A percentile compares a stretch with the other conserved stretches of the same genome.
Conservation (phyloP, 2,888 invertebrate genomes). For the Spodoptera littoralis region DNA sequence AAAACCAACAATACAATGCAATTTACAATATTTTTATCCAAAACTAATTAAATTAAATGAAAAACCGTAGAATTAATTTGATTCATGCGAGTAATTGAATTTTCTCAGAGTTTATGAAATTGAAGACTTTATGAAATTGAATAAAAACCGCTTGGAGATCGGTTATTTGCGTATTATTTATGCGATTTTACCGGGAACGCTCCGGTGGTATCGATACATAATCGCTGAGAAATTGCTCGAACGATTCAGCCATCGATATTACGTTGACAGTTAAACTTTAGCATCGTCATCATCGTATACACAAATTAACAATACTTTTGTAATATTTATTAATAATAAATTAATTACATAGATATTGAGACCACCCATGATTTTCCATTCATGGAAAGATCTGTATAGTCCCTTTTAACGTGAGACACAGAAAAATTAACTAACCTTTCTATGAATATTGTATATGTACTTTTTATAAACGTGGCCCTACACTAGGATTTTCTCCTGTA, state of each 20-base stretch:
- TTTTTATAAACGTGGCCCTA: too few species aligned
- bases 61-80: slow-evolving; percentile 44
- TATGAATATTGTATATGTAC: too few species aligned
- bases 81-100: slow-evolving; percentile 60
- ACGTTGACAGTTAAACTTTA: slow-evolving; percentile 60
- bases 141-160: slow-evolving; percentile 46
- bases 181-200: slow-evolving; percentile 70
- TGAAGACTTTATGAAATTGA: slow-evolving; percentile 46
- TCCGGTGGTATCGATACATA: slow-evolving; percentile 64
- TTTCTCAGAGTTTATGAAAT: slow-evolving; percentile 51
- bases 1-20: slow-evolving; percentile 26
- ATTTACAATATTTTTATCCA: slow-evolving; percentile 37
- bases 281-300: too few species aligned
- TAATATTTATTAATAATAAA: too few species aligned
- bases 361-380: too few species aligned
- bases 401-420: too few species aligned
- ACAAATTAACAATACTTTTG: too few species aligned
- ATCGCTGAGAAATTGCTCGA: slow-evolving; percentile 69
- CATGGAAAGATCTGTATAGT: too few species aligned
- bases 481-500: too few species aligned
- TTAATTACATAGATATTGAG: too few species aligned
- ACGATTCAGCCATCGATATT: slow-evolving; percentile 58
- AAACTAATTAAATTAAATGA: slow-evolving; percentile 38
- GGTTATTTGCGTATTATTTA: slow-evolving; percentile 71
- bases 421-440: too few species aligned